Evolutionary conservation across 2,113 vertebrate species (phyloP).

Genomic region (Ammospiza nelsoni): DNA sequence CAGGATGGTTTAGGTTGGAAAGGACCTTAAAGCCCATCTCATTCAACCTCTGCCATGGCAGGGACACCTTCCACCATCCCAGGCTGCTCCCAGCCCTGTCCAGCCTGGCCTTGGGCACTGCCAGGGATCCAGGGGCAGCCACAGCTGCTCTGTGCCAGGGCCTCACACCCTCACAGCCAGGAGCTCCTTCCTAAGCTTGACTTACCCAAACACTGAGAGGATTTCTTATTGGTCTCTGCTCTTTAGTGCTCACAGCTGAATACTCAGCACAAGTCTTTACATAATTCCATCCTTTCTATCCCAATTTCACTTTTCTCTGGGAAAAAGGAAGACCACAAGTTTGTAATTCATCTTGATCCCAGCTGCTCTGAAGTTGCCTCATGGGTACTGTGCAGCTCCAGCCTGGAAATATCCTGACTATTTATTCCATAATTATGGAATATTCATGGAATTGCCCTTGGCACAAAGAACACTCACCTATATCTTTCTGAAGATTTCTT

Average conservation of each 20-base stretch:
- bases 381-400: neutral
- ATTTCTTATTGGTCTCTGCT: neutral
- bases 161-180: neutral
- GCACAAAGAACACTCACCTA: constrained; percentile 74
- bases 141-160: neutral
- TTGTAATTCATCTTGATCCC: neutral
- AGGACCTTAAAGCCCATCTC: rapidly evolving
- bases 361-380: neutral
- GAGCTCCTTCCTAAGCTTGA: neutral
- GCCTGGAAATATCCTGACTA: neutral
- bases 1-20: neutral
- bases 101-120: neutral
- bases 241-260: neutral
- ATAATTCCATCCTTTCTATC: neutral
- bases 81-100: rapidly evolving
- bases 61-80: neutral
- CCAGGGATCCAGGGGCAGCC: neutral
- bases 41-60: neutral
- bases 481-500: constrained; percentile 86
- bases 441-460: neutral
- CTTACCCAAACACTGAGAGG: neutral
- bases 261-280: neutral
- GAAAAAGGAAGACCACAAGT: neutral
- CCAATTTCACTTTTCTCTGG: neutral
- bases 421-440: neutral